phyloP scores from a whole-genome alignment of 2,888 invertebrate genomes.

The Drosophila dives region DNA sequence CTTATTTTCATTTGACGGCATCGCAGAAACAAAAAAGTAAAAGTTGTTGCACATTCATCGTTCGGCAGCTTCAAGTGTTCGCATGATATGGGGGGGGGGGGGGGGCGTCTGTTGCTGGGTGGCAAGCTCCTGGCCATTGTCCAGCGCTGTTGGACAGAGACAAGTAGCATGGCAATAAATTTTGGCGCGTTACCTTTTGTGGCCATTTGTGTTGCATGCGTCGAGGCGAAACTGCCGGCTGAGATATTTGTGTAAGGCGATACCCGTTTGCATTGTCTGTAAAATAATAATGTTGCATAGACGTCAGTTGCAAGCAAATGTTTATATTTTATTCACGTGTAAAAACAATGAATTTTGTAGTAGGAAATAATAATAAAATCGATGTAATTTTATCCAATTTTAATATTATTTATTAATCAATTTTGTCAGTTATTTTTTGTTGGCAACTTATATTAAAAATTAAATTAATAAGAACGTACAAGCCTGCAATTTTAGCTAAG shows the following conservation, averaged over 20 bases:
- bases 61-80: constrained; percentile 50
- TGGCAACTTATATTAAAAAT: no score
- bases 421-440: background rate
- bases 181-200: constrained; percentile 58
- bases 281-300: constrained; percentile 17
- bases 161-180: constrained; percentile 59
- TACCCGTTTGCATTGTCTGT: constrained; percentile 2
- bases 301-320: background rate
- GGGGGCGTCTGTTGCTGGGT: background rate
- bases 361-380: background rate
- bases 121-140: constrained; percentile 9
- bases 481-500: background rate
- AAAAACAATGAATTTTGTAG: background rate
- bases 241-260: constrained; percentile 29
- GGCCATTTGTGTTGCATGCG: constrained; percentile 51
- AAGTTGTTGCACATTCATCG: constrained; percentile 65
- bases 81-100: background rate
- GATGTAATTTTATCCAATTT: background rate
- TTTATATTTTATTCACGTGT: background rate
- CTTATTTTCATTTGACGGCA: constrained; percentile 70
- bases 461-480: no score
- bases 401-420: background rate
- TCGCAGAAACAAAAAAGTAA: constrained; percentile 57
- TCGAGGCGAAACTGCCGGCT: constrained; percentile 32
- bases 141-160: background rate